Evolutionary conservation across 2,888 invertebrate genomes (phyloP), one percentile per base, ranked within the genome.

Genomic region (Rhagonycha lutea): DNA sequence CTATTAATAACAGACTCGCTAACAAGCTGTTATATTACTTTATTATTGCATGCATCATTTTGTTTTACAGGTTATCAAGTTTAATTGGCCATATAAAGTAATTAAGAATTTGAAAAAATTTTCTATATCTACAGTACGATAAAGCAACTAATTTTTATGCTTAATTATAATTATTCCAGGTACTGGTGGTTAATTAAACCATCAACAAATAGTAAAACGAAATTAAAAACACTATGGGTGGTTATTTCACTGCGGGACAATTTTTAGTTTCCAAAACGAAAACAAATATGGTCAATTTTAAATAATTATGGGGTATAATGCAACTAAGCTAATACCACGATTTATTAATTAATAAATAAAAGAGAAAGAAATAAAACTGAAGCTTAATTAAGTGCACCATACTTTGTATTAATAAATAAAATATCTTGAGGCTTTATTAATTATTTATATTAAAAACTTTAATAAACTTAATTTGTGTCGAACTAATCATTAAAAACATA

Each of bases 11-110:
- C 76, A 77, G 80, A 76, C 77, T 76, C 73, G 73, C 81, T 81
- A 81, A 81, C 81, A 81, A 81, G 81, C 81, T 81, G 81, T 81
- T 81, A 80, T 81, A 80, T 80, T 78, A 76, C 77, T 81, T 81
- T 81, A 81, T 81, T 81, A 79, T 81, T 80, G 78, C 75, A 79
- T 79, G 79, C 78, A 77, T 80, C 78, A 79, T 79, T 81, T 81
- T 81, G 79, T 80, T 81, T 81, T 80, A 80, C 81, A 81, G 79
- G 80, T 81, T 81, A 80, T 73, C 74, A 72, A 74, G 77, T 74
- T 77, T 77, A 77, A 77, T 77, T 77, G 77, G 74, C 77, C 77
- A 74, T 77, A 77, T 77, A 77, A 77, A 77, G 77, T 72, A 73
- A 77, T 77, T 77, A 77, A 74, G 74, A 74, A 74, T 69, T 77